Conservation (phyloP, 1,140 invertebrate species). For the Acromyrmex echinatior region DNA sequence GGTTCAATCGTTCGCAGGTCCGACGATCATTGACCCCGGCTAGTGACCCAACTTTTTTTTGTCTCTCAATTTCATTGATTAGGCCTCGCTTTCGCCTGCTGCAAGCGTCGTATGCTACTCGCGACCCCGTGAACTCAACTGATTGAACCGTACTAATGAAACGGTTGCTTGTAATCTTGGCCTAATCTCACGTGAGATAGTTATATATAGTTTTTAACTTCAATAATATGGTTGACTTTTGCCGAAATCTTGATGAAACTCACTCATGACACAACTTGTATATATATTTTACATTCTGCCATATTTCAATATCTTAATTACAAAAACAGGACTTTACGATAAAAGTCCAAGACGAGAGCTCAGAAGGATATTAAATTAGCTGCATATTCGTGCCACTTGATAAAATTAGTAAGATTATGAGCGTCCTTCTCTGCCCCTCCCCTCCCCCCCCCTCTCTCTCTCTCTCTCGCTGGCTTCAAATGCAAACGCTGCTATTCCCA, state of each 20-base stretch:
- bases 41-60: conserved; percentile 78
- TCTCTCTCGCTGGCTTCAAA: background rate
- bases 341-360: background rate
- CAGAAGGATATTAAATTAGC: background rate
- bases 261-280: background rate
- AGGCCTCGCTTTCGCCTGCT: conserved; percentile 69
- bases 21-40: conserved; percentile 81
- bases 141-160: conserved; percentile 85
- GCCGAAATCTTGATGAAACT: background rate
- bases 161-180: conserved; percentile 80
- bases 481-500: conserved; percentile 40
- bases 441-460: background rate
- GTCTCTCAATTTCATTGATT: conserved; percentile 86
- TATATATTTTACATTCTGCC: background rate
- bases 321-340: background rate
- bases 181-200: conserved; percentile 78
- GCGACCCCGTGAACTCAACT: conserved; percentile 71
- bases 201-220: background rate
- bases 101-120: conserved; percentile 57
- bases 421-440: background rate
- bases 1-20: conserved; percentile 79
- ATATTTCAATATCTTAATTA: background rate
- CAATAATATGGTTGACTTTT: conserved; percentile 1
- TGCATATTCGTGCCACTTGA: background rate
- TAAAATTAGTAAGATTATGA: conserved; percentile 39